A percentile compares a stretch with the other conserved stretches of the same genome.
These are phyloP conservation scores for Trisateles emortualis DNA, from an alignment of 2,888 invertebrate genomes.

Conservation along the genomic window DNA sequence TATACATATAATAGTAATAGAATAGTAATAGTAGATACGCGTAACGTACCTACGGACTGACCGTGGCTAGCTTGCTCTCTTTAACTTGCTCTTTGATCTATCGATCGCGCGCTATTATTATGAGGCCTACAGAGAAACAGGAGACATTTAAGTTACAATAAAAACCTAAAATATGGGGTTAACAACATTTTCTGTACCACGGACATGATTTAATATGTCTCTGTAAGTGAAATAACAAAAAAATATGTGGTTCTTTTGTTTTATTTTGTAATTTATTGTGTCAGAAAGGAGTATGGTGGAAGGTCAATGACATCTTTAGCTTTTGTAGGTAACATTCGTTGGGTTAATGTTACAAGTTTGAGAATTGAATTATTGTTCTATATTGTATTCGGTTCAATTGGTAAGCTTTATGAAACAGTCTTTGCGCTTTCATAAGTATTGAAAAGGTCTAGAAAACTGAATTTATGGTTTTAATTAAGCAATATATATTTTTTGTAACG, in stretches of 20 bases:
- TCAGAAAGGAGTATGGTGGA: not conserved
- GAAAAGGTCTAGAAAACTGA: not conserved
- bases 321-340: conserved; percentile 1
- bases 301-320: not conserved
- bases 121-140: too few species aligned
- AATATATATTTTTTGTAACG: not conserved
- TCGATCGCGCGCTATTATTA: too few species aligned
- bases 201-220: conserved; percentile 6
- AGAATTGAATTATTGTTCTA: not conserved
- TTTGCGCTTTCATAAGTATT: not conserved
- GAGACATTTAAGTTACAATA: not conserved
- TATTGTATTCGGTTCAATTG: not conserved
- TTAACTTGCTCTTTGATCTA: too few species aligned
- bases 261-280: not conserved
- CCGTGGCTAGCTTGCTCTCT: too few species aligned
- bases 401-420: not conserved
- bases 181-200: conserved; percentile 6
- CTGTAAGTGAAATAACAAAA: conserved; percentile 1
- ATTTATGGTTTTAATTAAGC: not conserved
- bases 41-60: too few species aligned
- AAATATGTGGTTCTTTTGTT: not conserved
- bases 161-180: conserved; percentile 3
- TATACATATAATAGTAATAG: too few species aligned
- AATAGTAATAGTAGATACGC: too few species aligned
- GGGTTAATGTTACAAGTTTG: conserved; percentile 10